phyloP scores from a whole-genome alignment of 2,888 invertebrate genomes.

The Ectobius pallidus region DNA sequence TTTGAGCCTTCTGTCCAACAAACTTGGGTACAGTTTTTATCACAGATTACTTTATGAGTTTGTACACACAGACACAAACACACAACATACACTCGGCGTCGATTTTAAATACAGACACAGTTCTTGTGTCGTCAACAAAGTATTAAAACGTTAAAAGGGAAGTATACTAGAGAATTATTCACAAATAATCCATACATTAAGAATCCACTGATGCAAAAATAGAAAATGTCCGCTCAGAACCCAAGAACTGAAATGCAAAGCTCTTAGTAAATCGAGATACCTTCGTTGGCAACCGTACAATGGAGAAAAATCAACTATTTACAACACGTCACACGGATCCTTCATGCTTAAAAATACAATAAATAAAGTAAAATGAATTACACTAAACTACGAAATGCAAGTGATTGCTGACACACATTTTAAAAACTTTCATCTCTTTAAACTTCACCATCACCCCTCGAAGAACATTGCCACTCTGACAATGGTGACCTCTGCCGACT shows the following conservation, averaged over 20 bases:
- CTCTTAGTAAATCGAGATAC: not conserved
- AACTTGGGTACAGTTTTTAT: slow-evolving; percentile 34
- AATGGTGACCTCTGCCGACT: not conserved
- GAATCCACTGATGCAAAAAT: slow-evolving; percentile 42
- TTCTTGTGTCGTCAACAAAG: slow-evolving; percentile 20
- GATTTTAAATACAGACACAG: slow-evolving; percentile 23
- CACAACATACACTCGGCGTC: slow-evolving; percentile 14
- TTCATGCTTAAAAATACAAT: no score
- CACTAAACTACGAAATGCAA: no score
- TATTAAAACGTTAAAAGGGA: slow-evolving; percentile 34
- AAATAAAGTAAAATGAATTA: no score
- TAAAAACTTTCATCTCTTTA: no score
- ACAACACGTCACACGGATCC: no score
- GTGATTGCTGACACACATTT: no score
- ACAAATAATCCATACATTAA: slow-evolving; percentile 34
- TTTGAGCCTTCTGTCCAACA: slow-evolving; percentile 18
- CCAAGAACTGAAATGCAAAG: slow-evolving; percentile 25
- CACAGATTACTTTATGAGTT: slow-evolving; percentile 37
- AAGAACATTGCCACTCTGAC: not conserved
- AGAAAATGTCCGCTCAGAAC: slow-evolving; percentile 43
- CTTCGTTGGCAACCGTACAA: no score
- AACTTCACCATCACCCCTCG: no score
- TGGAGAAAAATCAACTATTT: no score
- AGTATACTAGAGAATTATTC: slow-evolving; percentile 26
- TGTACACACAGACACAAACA: slow-evolving; percentile 19